Percentiles rank a stretch among this genome's conserved stretches.
phyloP scores from a whole-genome alignment of 2,113 vertebrate species.

The Cairina moschata region DNA sequence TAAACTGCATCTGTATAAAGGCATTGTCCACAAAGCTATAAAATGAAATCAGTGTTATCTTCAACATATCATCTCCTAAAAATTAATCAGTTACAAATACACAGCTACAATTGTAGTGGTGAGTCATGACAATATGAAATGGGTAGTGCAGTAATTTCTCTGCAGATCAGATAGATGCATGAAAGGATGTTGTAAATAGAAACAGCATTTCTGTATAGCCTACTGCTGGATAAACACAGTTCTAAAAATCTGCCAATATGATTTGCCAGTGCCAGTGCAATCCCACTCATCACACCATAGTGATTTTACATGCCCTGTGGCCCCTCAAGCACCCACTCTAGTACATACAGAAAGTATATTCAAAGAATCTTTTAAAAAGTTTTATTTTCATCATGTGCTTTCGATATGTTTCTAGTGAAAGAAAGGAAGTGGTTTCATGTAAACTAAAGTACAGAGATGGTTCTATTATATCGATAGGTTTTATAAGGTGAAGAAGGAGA shows the following conservation, averaged over 20 bases:
- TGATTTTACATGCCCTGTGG: conserved; percentile 63
- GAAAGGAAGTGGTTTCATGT: background rate
- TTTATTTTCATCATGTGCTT: conserved; percentile 49
- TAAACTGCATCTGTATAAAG: background rate
- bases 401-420: conserved; percentile 43
- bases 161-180: background rate
- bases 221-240: conserved; percentile 24
- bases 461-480: background rate
- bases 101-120: background rate
- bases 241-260: conserved; percentile 50
- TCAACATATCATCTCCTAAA: background rate
- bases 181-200: conserved; percentile 1
- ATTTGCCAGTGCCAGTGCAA: conserved; percentile 40
- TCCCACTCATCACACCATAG: conserved; percentile 47
- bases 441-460: background rate
- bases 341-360: conserved; percentile 54
- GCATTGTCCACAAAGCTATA: background rate
- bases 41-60: background rate
- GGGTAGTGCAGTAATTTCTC: conserved; percentile 8
- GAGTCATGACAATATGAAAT: background rate
- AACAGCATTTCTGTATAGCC: conserved; percentile 47
- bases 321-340: conserved; percentile 38
- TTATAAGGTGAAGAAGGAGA: conserved; percentile 9
- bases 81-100: background rate
- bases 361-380: conserved; percentile 4